Percentiles rank a stretch among this genome's conserved stretches.
Conservation (phyloP, 2,888 invertebrate genomes). For the Lissonota sp. region DNA sequence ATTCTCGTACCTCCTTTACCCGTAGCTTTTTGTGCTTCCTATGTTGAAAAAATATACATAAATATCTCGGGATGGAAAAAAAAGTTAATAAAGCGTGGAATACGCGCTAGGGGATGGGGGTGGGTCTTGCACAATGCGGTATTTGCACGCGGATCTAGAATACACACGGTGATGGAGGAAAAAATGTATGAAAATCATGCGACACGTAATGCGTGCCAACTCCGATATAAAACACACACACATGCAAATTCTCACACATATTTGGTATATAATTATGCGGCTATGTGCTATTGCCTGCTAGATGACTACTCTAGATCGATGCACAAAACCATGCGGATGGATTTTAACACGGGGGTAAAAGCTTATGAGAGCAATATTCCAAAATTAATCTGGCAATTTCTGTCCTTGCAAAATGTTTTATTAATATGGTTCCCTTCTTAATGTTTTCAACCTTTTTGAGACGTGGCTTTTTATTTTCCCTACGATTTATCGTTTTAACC, state of each 20-base stretch:
- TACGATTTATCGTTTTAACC: too few relatives aligned
- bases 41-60: not conserved
- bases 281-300: not conserved
- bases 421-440: too few relatives aligned
- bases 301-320: conserved; percentile 24
- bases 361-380: too few relatives aligned
- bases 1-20: too few relatives aligned
- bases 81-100: not conserved
- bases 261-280: conserved; percentile 62
- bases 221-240: conserved; percentile 48
- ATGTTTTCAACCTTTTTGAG: too few relatives aligned
- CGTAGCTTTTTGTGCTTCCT: not conserved
- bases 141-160: not conserved
- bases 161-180: not conserved
- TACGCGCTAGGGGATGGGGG: not conserved
- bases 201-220: conserved; percentile 64
- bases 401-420: too few relatives aligned
- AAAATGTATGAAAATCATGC: conserved; percentile 40
- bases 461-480: too few relatives aligned
- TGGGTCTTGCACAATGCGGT: not conserved
- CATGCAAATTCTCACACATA: not conserved
- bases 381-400: too few relatives aligned
- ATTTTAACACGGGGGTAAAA: not conserved
- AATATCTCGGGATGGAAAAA: not conserved
- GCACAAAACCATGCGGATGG: not conserved